A percentile compares a stretch with the other conserved stretches of the same genome.
phyloP scores from a whole-genome alignment of 2,888 invertebrate genomes.

The Eurois occulta region DNA sequence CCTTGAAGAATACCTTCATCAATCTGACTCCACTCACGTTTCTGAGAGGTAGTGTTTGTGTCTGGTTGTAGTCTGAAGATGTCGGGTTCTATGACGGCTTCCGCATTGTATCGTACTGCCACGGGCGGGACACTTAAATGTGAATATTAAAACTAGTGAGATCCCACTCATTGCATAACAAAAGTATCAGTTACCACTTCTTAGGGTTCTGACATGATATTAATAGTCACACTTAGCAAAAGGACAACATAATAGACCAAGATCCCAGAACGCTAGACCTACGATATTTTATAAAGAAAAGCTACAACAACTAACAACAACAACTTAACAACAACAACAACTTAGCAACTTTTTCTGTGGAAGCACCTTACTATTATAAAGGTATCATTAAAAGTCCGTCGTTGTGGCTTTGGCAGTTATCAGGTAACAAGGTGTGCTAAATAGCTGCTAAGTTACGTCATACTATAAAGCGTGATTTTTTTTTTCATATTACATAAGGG shows the following conservation, averaged over 20 bases:
- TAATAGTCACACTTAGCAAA: no score
- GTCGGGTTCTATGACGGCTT: not conserved
- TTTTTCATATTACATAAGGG: no score
- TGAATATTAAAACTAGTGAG: not conserved
- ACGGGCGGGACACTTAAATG: slow-evolving; percentile 32
- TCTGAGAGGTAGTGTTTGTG: slow-evolving; percentile 37
- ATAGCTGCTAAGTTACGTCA: no score
- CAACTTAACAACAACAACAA: no score
- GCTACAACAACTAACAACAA: no score
- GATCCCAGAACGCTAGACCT: not conserved
- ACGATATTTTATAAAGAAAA: not conserved
- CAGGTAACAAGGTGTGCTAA: no score
- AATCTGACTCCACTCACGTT: slow-evolving; percentile 56
- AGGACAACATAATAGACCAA: no score
- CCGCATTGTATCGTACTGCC: not conserved
- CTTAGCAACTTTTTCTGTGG: no score
- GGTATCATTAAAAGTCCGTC: not conserved
- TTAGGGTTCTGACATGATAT: not conserved
- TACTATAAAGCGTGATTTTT: no score
- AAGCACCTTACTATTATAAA: not conserved
- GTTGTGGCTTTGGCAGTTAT: no score
- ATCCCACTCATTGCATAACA: no score
- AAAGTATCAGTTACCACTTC: not conserved
- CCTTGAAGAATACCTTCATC: slow-evolving; percentile 52
- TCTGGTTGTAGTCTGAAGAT: slow-evolving; percentile 11